A percentile compares a stretch with the other conserved stretches of the same genome.
These are phyloP conservation scores for Gymnocheta viridis DNA, from an alignment of 2,888 invertebrate species.

Conservation along the genomic window DNA sequence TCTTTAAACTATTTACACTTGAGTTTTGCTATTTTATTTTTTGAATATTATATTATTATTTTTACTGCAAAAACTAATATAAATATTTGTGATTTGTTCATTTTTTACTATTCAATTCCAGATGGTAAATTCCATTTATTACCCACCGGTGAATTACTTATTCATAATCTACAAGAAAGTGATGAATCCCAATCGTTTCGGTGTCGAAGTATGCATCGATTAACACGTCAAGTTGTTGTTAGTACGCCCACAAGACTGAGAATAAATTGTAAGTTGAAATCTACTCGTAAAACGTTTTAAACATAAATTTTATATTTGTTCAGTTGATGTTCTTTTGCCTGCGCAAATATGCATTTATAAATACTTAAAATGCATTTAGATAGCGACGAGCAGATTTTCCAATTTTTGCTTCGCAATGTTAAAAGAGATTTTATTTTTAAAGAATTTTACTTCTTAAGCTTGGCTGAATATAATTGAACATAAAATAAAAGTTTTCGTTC, in stretches of 20 bases:
- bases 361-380: background rate
- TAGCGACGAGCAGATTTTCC: background rate
- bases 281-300: slow-evolving; percentile 8
- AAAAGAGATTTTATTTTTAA: background rate
- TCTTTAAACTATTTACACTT: background rate
- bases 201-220: slow-evolving; percentile 88
- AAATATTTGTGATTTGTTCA: background rate
- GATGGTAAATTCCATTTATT: slow-evolving; percentile 90
- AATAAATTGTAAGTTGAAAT: slow-evolving; percentile 85
- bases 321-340: background rate
- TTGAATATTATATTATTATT: background rate
- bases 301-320: background rate
- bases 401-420: background rate
- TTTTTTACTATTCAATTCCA: slow-evolving; percentile 76
- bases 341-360: background rate
- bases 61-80: background rate
- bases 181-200: slow-evolving; percentile 88
- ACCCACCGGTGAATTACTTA: slow-evolving; percentile 88
- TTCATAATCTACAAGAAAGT: slow-evolving; percentile 88
- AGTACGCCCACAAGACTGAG: slow-evolving; percentile 87
- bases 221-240: slow-evolving; percentile 87
- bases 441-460: background rate
- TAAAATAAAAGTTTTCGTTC: too few relatives aligned
- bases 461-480: too few relatives aligned
- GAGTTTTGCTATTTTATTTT: background rate